Base-by-base conservation (phyloP, 30 jellyfish, hydroid and myxozoan species). In the Aurelia sp. region DNA sequence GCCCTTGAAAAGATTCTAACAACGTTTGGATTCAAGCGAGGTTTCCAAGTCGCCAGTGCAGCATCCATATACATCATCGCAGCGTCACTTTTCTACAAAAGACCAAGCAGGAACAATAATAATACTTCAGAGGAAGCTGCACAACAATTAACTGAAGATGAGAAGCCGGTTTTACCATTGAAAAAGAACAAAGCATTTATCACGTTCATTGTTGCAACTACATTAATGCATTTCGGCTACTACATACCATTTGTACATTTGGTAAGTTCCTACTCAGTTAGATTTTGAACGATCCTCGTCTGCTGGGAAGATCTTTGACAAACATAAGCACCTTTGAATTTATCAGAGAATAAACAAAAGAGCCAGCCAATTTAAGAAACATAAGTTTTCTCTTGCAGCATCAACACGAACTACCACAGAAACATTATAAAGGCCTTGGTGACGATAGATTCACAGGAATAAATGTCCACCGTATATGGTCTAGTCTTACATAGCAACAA, bases 211-310 rank as follows among this genome's bases (percentile, higher is more conserved):
- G 64, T 67, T 24, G 90, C 90, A 4, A 84, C 98, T 7, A 85
- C 93, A 22, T 63, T 85, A 82, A 74, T 91, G 93, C 93, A 91
- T 85, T 92, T 92, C 58, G 98, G 98, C n/a, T 86, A 86, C 62
- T 92, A 92, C 55, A 89, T 92, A 7, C 98, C 98, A 9, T 92
- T 76, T 51, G 98, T 92, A 4, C 97, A 79, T 55, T 65, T 92
- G 98, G 98, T 92, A 87, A 67, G 98, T 91, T 1, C n/a, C n/a
- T n/a, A n/a, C n/a, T n/a, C n/a, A n/a, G n/a, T n/a, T n/a, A n/a
- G n/a, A n/a, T n/a, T 40, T 40, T 40, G 51, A 8, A 40, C 51
- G 51, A 40, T 40, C 7, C 3, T 3, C 51, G 7, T 8, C 51
- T 3, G 51, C 51, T 3, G 51, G 51, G 51, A 8, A 40, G 51